Conservation (phyloP, 2,888 invertebrate species). For the Phanerotoma sp. region DNA sequence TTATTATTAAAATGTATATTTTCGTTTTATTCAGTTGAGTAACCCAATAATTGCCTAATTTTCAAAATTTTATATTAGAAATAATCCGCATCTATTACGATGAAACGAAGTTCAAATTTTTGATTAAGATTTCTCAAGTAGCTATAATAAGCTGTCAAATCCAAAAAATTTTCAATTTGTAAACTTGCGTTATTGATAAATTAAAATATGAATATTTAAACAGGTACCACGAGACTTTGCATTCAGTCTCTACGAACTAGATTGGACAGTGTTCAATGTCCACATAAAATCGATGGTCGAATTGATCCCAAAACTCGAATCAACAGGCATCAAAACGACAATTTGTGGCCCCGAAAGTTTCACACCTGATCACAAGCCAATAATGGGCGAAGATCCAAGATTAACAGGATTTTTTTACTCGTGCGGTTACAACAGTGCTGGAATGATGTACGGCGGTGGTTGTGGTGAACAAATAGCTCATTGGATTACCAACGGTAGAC, state of each 20-base stretch:
- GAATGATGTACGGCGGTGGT: constrained; percentile 90
- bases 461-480: constrained; percentile 81
- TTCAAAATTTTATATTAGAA: too few species aligned
- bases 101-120: too few species aligned
- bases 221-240: constrained; percentile 75
- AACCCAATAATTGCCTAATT: too few species aligned
- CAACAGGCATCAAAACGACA: constrained; percentile 79
- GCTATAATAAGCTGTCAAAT: too few species aligned
- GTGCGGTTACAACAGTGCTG: constrained; percentile 88
- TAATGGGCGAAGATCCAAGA: constrained; percentile 68
- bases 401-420: constrained; percentile 76
- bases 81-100: too few species aligned
- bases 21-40: too few species aligned
- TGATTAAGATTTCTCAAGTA: too few species aligned
- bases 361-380: constrained; percentile 87
- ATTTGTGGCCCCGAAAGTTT: constrained; percentile 91
- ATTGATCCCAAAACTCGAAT: constrained; percentile 73
- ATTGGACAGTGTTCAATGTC: constrained; percentile 80
- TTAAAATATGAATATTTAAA: neutral
- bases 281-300: constrained; percentile 73
- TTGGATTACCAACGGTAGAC: constrained; percentile 83
- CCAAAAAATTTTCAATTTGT: too few species aligned
- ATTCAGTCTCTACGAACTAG: constrained; percentile 83
- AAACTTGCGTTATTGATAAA: too few species aligned
- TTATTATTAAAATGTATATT: too few species aligned